Evolutionary conservation across 1,140 invertebrate species (phyloP), one percentile per base, ranked within the genome.

Genomic region (Tribolium madens): DNA sequence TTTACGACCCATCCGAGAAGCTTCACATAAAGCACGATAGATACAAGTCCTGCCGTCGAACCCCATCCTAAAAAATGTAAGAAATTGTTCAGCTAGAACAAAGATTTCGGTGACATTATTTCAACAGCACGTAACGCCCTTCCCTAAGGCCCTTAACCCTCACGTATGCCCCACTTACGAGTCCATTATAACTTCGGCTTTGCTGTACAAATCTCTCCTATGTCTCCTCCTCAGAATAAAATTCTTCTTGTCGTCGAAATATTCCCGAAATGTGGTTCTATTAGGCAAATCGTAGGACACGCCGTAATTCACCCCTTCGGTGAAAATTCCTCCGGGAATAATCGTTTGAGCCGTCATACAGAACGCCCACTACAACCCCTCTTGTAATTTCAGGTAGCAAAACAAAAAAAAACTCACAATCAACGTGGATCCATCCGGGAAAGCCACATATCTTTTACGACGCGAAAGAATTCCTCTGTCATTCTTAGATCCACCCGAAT

Each of bases 241-340:
- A 78, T 87, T 84, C 21, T 82, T 50, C 36, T 85, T 83, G 53
- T 81, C 46, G 53, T 47, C 78, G 64, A 80, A 85, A 76, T 81
- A 87, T 53, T 87, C 86, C 2, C 89, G 84, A 14, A 90, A 85
- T 79, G 90, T 90, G 0, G 91, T 91, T 57, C 90, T 89, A 80
- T 93, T 89, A 0, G 93, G 93, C 46, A 94, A 82, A 81, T 93
- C 92, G 78, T 93, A 94, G 1, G 92, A 91, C 36, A 93, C 90
- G 57, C 92, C 92, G 92, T 92, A 94, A 84, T 93, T 94, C 2
- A 93, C 77, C 0, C 90, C 91, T 79, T 91, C 90, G 0, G 90
- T 91, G 80, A 91, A 92, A 53, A 91, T 89, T 33, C 89, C 87
- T 70, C 89, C 88, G 0, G 86, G 82, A 4, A 87, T 86, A 1